Base-by-base conservation (phyloP, 2,113 vertebrate genomes). In the Phrynocephalus versicolor region DNA sequence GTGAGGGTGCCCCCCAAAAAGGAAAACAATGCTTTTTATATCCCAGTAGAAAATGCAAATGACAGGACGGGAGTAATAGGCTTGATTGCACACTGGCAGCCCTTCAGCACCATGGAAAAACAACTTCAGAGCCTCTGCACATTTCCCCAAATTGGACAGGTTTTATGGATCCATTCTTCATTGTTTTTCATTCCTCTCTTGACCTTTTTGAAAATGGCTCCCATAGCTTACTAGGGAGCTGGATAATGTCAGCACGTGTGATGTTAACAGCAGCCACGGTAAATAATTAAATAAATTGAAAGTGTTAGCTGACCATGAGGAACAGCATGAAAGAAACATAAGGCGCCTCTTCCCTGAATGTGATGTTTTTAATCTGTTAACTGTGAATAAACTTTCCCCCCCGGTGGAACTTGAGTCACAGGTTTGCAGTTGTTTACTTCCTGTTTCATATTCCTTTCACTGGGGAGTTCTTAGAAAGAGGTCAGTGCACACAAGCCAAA, bases 381-480 rank as follows among this genome's bases (percentile, higher is more conserved):
- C 58, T 75, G 7, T 18, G 41, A 94, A 93, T 91, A 91, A 94
- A 94, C 39, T 23, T 89, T 30, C 41, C 67, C 37, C 85, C 90
- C 92, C 83, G 71, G 70, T 82, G 89, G 89, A 88, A 67, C n/a
- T n/a, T n/a, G n/a, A n/a, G n/a, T n/a, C n/a, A n/a, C 10, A 65
- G 57, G 23, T 14, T 70, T 21, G 1, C 33, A 60, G 1, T 25
- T 1, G 55, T 6, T 41, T 1, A 64, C 1, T 21, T 27, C 58
- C 4, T 62, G 30, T 55, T 21, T 90, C 62, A 30, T 10, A 27
- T 39, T 41, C 13, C 64, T 69, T 51, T n/a, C 21, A 3, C 3
- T 30, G 51, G 9, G 35, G 14, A 3, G 19, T 21, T 39, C 65
- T 67, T 67, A 12, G 27, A 67, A 13, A 30, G n/a, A 55, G 58